Evolutionary conservation across 2,888 invertebrate genomes (phyloP), one percentile per base, ranked within the genome.

Genomic region (Torymus auratus): DNA sequence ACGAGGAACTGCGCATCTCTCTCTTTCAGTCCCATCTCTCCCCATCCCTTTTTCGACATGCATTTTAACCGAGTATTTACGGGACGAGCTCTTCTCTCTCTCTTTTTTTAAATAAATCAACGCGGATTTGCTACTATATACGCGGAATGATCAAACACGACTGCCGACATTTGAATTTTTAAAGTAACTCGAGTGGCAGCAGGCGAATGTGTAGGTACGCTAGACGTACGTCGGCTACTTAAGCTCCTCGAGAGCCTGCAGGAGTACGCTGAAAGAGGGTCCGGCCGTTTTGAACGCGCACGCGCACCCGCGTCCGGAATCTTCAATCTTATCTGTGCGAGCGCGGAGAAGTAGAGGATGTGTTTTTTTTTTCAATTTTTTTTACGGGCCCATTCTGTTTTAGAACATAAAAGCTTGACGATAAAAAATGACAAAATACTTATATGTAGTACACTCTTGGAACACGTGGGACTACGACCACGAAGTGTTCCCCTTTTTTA

Each of bases 1-100:
- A 72, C 56, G 76, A 76, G 68, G 60, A 28, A 73, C 10, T 58
- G 14, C 55, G 41, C 7, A 5, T 41, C 41, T 41, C 41, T 41
- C 41, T 41, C 41, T 41, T 20, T 20, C 20, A 20, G 20, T 20
- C 28, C 28, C 28, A 1, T 41, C 41, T 41, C 41, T 41, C 41
- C 7, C 3, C 3, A 5, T 41, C 41, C 1, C 41, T 41, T 7
- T 41, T 4, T 41, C 41, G 41, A 41, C 41, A 41, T 41, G 41
- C 41, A 41, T 41, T 41, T 41, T 41, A 41, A 41, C 41, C 41
- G 41, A 41, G 41, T 41, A 41, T 41, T 41, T 41, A 41, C 41
- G 41, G 41, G 41, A 41, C 41, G 41, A 41, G 41, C 41, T 7
- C 41, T 41, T 7, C 41, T 41, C 41, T 41, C 41, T 41, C 7